Conservation (phyloP, 2,113 vertebrate species). For the Clarias macrocephalus region DNA sequence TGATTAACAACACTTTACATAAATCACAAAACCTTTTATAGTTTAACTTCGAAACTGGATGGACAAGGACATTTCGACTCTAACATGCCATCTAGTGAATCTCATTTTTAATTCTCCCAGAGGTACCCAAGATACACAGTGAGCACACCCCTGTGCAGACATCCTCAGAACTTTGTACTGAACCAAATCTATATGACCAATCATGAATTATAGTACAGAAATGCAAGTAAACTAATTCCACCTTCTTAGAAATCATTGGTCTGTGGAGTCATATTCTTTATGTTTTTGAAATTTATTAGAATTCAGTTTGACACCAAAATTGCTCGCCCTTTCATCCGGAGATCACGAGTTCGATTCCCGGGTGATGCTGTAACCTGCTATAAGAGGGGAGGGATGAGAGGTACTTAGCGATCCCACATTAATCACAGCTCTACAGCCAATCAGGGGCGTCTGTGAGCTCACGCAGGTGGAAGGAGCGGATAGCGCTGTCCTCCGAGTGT, state of each 20-base stretch:
- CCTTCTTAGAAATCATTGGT: not conserved
- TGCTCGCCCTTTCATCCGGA: too few species aligned
- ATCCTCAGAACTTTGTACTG: not conserved
- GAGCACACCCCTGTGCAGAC: not conserved
- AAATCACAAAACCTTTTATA: not conserved
- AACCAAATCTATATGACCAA: not conserved
- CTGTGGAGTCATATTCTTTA: not conserved
- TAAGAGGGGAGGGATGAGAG: too few species aligned
- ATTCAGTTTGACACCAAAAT: too few species aligned
- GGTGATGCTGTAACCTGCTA: too few species aligned
- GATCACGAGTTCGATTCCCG: too few species aligned
- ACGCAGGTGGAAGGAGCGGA: too few species aligned
- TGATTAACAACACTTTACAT: not conserved
- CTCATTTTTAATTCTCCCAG: not conserved
- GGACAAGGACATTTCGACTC: not conserved
- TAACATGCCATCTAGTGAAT: not conserved
- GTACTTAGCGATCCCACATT: too few species aligned
- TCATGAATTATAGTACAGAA: not conserved
- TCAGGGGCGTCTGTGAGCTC: too few species aligned
- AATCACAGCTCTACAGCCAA: too few species aligned
- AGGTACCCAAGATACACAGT: not conserved
- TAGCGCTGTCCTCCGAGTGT: too few species aligned
- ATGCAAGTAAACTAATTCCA: not conserved
- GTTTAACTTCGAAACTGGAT: not conserved
- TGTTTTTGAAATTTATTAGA: too few species aligned